Percentiles rank a stretch among this genome's conserved stretches.
These are phyloP conservation scores for Coilia nasus DNA, from an alignment of 2,797 vertebrate species.

Conservation along the genomic window DNA sequence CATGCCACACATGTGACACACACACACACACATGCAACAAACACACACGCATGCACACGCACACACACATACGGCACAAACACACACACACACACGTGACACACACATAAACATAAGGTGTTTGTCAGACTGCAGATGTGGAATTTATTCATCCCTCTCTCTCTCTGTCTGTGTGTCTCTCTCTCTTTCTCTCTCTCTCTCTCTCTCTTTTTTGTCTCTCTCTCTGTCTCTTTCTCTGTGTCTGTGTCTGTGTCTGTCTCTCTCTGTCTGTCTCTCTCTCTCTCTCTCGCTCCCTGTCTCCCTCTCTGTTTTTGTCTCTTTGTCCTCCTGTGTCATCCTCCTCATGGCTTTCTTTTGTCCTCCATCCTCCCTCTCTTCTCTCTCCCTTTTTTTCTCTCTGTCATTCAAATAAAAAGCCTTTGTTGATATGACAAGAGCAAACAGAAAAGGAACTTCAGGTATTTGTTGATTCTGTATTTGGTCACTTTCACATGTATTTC, in stretches of 20 bases:
- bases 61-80: too few relatives aligned
- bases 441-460: too few relatives aligned
- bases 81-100: too few relatives aligned
- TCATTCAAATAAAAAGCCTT: too few relatives aligned
- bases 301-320: neutral
- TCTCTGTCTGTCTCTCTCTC: neutral
- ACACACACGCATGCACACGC: too few relatives aligned
- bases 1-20: too few relatives aligned
- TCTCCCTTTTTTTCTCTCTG: neutral
- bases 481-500: neutral
- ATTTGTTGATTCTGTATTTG: too few relatives aligned
- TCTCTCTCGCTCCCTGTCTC: neutral
- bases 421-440: too few relatives aligned
- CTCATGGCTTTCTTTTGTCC: neutral
- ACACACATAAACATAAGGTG: neutral
- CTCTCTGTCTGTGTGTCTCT: neutral
- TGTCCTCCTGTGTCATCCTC: neutral
- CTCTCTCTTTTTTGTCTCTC: neutral
- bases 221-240: neutral
- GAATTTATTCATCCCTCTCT: neutral
- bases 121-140: constrained; percentile 12
- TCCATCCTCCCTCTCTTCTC: neutral
- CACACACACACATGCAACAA: too few relatives aligned
- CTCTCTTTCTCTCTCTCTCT: neutral
- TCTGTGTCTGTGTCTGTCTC: neutral